These are phyloP conservation scores for Peromyscus leucopus DNA, from an alignment of 2,113 vertebrate species.

Conservation along the genomic window DNA sequence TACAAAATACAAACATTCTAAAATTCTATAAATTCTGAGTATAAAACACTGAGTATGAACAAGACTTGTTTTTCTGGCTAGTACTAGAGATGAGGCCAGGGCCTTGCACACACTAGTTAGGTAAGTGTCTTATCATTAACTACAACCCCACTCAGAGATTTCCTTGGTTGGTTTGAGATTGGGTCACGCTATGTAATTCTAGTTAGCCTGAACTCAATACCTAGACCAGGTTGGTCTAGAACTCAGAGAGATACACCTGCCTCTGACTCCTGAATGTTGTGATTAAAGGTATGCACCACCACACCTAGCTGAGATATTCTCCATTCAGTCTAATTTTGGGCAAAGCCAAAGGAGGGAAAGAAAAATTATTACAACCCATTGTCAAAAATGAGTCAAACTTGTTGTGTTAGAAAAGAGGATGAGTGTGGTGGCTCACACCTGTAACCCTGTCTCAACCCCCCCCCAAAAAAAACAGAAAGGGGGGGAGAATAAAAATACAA, in stretches of 20 bases:
- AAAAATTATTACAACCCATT: slow-evolving; percentile 48
- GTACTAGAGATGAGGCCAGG: background rate
- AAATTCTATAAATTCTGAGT: background rate
- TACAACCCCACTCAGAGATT: background rate
- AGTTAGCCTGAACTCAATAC: background rate
- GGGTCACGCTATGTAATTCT: background rate
- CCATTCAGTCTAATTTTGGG: slow-evolving; percentile 6
- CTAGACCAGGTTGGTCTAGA: background rate
- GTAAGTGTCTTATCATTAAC: background rate
- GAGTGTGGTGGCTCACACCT: background rate
- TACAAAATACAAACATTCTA: slow-evolving; percentile 15
- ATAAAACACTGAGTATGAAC: background rate
- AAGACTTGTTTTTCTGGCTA: slow-evolving; percentile 6
- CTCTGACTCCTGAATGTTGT: background rate
- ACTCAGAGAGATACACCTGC: background rate
- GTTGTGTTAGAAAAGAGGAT: background rate
- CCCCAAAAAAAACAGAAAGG: background rate
- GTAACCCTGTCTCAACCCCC: background rate
- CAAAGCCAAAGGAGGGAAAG: slow-evolving; percentile 50
- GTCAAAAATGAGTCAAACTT: slow-evolving; percentile 14
- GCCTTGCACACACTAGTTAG: background rate
- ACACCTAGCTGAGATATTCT: background rate
- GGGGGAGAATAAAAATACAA: background rate
- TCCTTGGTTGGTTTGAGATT: background rate
- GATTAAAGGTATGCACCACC: background rate